Percentiles rank a stretch among this genome's conserved stretches.
phyloP scores from a whole-genome alignment of 30 jellyfish, hydroid and myxozoan genomes.

The Hydractinia symbiolongicarpus region DNA sequence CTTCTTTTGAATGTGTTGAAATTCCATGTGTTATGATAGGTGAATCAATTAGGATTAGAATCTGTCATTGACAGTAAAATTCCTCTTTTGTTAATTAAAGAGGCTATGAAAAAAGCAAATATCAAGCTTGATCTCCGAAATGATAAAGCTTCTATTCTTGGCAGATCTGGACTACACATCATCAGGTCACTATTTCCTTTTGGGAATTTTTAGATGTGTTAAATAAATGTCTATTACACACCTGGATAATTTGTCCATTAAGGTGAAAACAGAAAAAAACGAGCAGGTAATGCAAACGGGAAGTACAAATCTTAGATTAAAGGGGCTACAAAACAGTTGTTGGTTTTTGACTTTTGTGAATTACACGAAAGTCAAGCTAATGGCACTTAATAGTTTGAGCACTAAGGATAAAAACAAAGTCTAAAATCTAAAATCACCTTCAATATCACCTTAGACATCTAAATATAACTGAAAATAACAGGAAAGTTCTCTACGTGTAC shows the following conservation, averaged over 20 bases:
- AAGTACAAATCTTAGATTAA: conserved; percentile 18
- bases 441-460: no score
- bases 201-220: not conserved
- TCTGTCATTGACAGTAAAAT: conserved; percentile 31
- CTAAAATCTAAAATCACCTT: no score
- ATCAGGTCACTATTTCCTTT: conserved; percentile 40
- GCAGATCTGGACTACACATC: conserved; percentile 9
- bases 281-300: conserved; percentile 43
- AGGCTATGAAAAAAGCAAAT: conserved; percentile 39
- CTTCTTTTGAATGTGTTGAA: conserved; percentile 5
- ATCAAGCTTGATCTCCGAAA: conserved; percentile 24
- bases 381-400: no score
- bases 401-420: no score
- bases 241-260: not conserved
- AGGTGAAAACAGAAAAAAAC: not conserved
- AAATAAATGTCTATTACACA: not conserved
- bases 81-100: conserved; percentile 17
- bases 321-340: no score
- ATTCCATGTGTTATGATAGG: conserved; percentile 33
- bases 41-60: conserved; percentile 1
- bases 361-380: no score
- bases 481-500: no score
- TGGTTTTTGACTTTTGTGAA: no score
- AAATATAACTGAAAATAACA: no score
- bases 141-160: conserved; percentile 19